phyloP scores from a whole-genome alignment of 2,113 vertebrate species.

The Dromiciops gliroides region DNA sequence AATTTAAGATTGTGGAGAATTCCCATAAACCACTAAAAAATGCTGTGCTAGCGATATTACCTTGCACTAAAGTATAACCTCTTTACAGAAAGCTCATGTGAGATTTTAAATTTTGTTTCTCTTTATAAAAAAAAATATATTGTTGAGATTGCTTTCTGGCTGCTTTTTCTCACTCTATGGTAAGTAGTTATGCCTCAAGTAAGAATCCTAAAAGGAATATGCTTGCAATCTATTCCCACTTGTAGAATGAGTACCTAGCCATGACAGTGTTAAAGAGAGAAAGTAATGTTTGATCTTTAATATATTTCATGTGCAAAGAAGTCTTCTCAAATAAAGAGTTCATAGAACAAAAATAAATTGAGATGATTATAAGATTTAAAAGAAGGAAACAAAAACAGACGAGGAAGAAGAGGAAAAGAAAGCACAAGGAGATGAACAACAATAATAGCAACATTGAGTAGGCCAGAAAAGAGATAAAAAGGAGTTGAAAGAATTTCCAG shows the following conservation, averaged over 20 bases:
- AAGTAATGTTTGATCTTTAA: not conserved
- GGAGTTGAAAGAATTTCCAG: not conserved
- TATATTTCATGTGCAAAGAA: not conserved
- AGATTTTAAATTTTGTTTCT: conserved; percentile 70
- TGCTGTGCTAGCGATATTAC: conserved; percentile 75
- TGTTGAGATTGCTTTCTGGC: conserved; percentile 5
- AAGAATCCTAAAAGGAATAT: conserved; percentile 36
- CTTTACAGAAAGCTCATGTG: conserved; percentile 57
- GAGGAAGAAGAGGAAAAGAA: not conserved
- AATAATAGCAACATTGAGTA: not conserved
- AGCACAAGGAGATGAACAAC: not conserved
- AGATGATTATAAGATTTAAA: conserved; percentile 6
- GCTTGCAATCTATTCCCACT: not conserved
- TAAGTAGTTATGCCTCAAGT: conserved; percentile 9
- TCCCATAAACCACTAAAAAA: conserved; percentile 80
- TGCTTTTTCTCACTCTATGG: conserved; percentile 28
- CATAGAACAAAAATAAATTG: conserved; percentile 1
- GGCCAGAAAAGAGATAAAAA: not conserved
- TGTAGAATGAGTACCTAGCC: not conserved
- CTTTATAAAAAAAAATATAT: conserved; percentile 56
- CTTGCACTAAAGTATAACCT: conserved; percentile 68
- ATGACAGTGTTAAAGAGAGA: not conserved
- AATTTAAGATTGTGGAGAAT: conserved; percentile 82
- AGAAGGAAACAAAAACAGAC: not conserved
- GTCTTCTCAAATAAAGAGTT: not conserved